Conservation (phyloP, 2,113 vertebrate genomes). For the Thunnus thynnus region DNA sequence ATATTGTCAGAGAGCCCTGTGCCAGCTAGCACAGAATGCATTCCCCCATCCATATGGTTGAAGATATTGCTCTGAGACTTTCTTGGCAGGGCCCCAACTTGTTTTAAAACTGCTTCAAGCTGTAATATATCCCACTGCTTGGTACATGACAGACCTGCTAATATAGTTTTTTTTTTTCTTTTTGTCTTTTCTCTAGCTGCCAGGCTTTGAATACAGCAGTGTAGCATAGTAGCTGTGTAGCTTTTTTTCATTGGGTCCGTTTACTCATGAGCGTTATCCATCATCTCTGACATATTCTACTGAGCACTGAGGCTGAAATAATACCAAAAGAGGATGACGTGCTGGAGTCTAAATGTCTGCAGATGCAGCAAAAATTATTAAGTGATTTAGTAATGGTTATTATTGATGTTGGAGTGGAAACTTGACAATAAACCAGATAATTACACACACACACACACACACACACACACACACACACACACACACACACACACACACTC, state of each 20-base stretch:
- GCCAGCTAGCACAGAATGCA: conserved; percentile 34
- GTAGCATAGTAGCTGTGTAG: not conserved
- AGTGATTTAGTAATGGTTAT: not conserved
- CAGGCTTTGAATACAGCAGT: conserved; percentile 29
- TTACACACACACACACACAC: not conserved
- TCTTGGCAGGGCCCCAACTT: conserved; percentile 57
- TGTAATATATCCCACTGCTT: conserved; percentile 65
- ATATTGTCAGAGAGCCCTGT: conserved; percentile 38
- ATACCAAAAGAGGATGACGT: not conserved
- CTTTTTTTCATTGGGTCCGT: not conserved
- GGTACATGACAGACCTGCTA: conserved; percentile 46
- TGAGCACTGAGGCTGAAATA: not conserved
- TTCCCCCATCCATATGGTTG: conserved; percentile 50
- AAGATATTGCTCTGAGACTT: conserved; percentile 74
- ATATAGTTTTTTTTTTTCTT: conserved; percentile 19
- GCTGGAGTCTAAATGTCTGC: not conserved
- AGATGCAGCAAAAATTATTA: not conserved
- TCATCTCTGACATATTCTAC: conserved; percentile 37
- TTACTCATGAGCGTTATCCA: conserved; percentile 39
- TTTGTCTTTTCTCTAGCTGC: not conserved
- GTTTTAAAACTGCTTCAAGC: conserved; percentile 62
- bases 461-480: not conserved
- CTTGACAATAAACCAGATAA: not conserved
- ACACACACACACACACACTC: too few relatives aligned
- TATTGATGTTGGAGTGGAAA: not conserved